These are phyloP conservation scores for Myotis lucifugus DNA, from an alignment of 2,113 vertebrate species.

Conservation along the genomic window DNA sequence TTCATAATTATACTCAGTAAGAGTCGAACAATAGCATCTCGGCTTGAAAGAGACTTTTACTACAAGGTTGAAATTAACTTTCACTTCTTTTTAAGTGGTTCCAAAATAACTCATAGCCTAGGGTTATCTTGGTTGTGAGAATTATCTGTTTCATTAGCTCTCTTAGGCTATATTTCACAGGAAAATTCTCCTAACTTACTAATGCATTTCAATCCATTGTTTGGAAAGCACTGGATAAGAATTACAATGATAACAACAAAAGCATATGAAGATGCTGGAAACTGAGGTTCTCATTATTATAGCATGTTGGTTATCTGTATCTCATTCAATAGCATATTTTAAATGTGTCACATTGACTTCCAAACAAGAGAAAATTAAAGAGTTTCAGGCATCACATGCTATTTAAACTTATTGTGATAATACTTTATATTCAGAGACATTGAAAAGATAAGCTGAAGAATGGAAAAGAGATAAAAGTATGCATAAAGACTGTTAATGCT, in stretches of 20 bases:
- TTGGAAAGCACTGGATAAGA: constrained; percentile 53
- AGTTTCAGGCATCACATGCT: background rate
- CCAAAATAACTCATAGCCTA: constrained; percentile 45
- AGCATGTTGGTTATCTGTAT: background rate
- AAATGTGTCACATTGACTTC: constrained; percentile 18
- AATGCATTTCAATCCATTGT: constrained; percentile 46
- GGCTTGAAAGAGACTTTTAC: constrained; percentile 63
- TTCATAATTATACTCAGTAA: constrained; percentile 9
- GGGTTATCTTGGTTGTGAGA: constrained; percentile 59
- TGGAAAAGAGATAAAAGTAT: background rate
- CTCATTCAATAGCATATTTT: background rate
- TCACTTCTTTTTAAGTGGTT: constrained; percentile 56
- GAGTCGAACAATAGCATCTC: constrained; percentile 57
- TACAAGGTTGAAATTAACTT: constrained; percentile 70
- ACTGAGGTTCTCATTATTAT: constrained; percentile 3
- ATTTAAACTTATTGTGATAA: constrained; percentile 12
- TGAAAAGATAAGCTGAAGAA: constrained; percentile 17
- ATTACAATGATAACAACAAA: constrained; percentile 35
- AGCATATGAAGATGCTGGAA: constrained; percentile 35
- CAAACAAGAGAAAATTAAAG: constrained; percentile 51
- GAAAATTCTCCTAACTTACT: constrained; percentile 42
- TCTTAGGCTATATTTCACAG: constrained; percentile 38
- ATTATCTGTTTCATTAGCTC: constrained; percentile 63
- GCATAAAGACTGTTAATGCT: background rate
- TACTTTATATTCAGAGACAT: constrained; percentile 30